These are phyloP conservation scores for Scomberomorus guttatus DNA, from an alignment of 2,797 vertebrate genomes.

Conservation along the genomic window DNA sequence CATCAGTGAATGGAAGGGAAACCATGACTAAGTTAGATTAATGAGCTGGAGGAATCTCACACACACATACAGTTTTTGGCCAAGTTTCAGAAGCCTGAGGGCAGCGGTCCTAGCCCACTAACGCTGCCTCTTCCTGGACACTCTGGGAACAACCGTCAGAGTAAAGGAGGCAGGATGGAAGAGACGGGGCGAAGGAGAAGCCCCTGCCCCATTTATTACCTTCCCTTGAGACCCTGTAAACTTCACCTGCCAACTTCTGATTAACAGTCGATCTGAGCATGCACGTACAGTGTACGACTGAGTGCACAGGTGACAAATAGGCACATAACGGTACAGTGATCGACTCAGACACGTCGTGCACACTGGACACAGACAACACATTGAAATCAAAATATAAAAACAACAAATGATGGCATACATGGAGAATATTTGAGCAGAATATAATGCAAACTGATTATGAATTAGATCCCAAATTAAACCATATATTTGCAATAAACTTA, in stretches of 20 bases:
- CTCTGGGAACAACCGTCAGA: slow-evolving; percentile 63
- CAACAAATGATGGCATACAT: slow-evolving; percentile 26
- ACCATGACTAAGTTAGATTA: slow-evolving; percentile 69
- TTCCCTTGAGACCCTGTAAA: slow-evolving; percentile 57
- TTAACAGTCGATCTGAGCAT: slow-evolving; percentile 59
- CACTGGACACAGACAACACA: slow-evolving; percentile 37
- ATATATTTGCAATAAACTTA: background rate
- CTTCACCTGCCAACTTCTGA: slow-evolving; percentile 62
- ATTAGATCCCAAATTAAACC: background rate
- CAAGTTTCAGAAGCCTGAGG: slow-evolving; percentile 35
- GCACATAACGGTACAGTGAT: slow-evolving; percentile 44
- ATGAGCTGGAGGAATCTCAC: slow-evolving; percentile 65
- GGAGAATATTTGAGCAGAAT: slow-evolving; percentile 15
- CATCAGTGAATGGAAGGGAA: slow-evolving; percentile 54
- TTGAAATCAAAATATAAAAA: slow-evolving; percentile 13
- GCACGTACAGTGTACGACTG: slow-evolving; percentile 48
- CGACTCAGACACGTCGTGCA: slow-evolving; percentile 64
- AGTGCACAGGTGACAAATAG: slow-evolving; percentile 35
- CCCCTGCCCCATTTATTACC: slow-evolving; percentile 60
- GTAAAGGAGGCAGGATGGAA: slow-evolving; percentile 67
- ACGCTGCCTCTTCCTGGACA: slow-evolving; percentile 54
- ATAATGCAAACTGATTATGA: background rate
- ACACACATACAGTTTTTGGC: slow-evolving; percentile 7
- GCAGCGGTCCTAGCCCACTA: slow-evolving; percentile 36
- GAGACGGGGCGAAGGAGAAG: slow-evolving; percentile 55